These are phyloP conservation scores for Naja naja DNA, from an alignment of 2,113 vertebrate genomes.

Conservation along the genomic window DNA sequence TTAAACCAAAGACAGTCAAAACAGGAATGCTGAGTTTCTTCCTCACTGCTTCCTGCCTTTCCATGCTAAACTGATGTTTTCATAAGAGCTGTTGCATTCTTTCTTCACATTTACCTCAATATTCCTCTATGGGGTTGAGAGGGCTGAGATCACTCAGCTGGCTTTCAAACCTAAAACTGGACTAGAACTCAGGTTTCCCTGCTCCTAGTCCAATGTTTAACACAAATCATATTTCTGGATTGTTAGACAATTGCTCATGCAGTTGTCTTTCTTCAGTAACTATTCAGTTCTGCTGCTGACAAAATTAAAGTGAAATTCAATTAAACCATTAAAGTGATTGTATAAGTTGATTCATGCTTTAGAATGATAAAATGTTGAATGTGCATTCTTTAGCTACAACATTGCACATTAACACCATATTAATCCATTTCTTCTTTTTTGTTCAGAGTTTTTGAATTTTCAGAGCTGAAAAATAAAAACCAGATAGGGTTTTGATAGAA, in stretches of 20 bases:
- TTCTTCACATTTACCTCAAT: neutral
- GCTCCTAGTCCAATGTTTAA: neutral
- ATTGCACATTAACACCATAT: neutral
- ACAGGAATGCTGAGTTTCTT: neutral
- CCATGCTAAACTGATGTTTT: neutral
- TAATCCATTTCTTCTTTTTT: neutral
- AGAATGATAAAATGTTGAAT: neutral
- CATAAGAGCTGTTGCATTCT: neutral
- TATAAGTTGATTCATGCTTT: neutral
- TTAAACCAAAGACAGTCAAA: neutral
- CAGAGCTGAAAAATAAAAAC: neutral
- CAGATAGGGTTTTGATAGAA: neutral
- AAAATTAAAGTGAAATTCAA: neutral
- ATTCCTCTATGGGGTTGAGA: neutral
- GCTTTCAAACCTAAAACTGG: neutral
- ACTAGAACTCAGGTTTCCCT: neutral
- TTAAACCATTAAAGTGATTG: neutral
- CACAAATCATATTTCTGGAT: neutral
- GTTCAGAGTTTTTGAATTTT: neutral
- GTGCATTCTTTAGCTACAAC: neutral
- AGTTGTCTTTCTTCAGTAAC: neutral
- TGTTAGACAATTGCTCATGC: neutral
- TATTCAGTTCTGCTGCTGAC: neutral
- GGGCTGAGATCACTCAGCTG: neutral
- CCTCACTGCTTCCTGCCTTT: neutral